These are phyloP conservation scores for Chrysolina oricalcia DNA, from an alignment of 2,888 invertebrate species.

Conservation along the genomic window DNA sequence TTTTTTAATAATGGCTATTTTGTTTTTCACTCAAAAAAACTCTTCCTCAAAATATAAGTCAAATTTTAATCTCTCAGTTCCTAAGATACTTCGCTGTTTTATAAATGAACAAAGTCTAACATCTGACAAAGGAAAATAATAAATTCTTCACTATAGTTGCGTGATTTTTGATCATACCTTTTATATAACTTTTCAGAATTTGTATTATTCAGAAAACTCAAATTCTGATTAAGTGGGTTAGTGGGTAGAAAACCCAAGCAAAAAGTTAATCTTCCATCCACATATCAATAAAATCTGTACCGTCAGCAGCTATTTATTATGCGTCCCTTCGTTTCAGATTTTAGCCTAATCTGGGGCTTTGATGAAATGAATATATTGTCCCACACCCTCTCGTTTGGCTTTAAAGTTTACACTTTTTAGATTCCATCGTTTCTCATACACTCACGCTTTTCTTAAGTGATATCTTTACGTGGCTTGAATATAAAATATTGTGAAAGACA, in stretches of 20 bases:
- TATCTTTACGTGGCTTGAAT: constrained; percentile 50
- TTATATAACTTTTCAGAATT: not conserved
- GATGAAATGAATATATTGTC: constrained; percentile 46
- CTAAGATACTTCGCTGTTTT: too few relatives aligned
- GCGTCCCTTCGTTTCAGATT: constrained; percentile 52
- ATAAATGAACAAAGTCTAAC: too few relatives aligned
- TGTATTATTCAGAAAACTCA: not conserved
- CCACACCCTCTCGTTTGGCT: constrained; percentile 44
- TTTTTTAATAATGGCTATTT: too few relatives aligned
- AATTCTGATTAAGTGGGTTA: not conserved
- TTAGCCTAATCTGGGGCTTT: constrained; percentile 57
- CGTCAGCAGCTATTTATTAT: constrained; percentile 54
- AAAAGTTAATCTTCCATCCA: constrained; percentile 44
- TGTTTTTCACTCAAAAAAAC: too few relatives aligned
- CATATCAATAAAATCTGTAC: constrained; percentile 52
- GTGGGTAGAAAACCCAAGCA: not conserved
- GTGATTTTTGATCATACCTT: too few relatives aligned
- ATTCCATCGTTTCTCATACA: constrained; percentile 46
- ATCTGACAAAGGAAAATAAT: too few relatives aligned
- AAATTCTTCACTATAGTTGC: too few relatives aligned
- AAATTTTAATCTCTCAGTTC: too few relatives aligned
- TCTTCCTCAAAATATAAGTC: too few relatives aligned
- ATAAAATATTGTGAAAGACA: constrained; percentile 29
- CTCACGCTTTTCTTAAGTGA: constrained; percentile 55
- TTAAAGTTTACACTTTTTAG: constrained; percentile 51